Base-by-base conservation (phyloP, 2,797 vertebrate genomes). In the Manis pentadactyla region DNA sequence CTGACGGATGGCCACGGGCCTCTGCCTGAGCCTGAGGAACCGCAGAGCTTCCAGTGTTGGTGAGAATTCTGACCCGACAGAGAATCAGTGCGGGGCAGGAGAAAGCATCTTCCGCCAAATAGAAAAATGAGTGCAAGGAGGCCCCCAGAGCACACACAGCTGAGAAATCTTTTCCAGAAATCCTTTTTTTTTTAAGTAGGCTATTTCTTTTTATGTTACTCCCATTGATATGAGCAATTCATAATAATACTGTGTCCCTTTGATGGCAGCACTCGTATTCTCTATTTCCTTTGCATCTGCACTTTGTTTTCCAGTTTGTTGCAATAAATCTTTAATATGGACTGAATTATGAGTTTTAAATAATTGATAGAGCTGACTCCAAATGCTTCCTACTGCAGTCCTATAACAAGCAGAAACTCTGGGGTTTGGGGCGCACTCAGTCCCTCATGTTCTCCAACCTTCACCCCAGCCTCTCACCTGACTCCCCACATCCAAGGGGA, bases 271-370 rank as follows among this genome's bases (percentile, higher is more conserved):
- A 25, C 12, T 19, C 5, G 4, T 49, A 78, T 42, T 18, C 29
- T 13, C 25, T 84, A 53, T 71, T 91, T 92, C 49, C 21, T 87
- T 69, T 73, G 46, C 59, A 90, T 85, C 69, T 87, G 18, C 68
- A 39, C 59, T 95, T 97, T 90, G 49, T 95, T 95, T 97, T 95
- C 49, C 53, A 31, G 89, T 97, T 97, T 97, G 94, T 96, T 92
- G 75, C 59, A 94, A 92, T 97, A 95, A 96, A 97, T 98, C 97
- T 98, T 97, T 97, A 95, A 96, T 95, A 95, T 9, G 27, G 75
- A 90, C 25, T 97, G 96, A 97, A 97, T 94, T 97, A 96, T 94
- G 93, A 93, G 51, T 75, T 94, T 82, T 97, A 82, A 97, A 97
- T 97, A 97, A 97, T 97, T 96, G 83, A 97, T 86, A 37, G 13